Base-by-base conservation (phyloP, 1,140 invertebrate species). In the Pogonus chalceus region DNA sequence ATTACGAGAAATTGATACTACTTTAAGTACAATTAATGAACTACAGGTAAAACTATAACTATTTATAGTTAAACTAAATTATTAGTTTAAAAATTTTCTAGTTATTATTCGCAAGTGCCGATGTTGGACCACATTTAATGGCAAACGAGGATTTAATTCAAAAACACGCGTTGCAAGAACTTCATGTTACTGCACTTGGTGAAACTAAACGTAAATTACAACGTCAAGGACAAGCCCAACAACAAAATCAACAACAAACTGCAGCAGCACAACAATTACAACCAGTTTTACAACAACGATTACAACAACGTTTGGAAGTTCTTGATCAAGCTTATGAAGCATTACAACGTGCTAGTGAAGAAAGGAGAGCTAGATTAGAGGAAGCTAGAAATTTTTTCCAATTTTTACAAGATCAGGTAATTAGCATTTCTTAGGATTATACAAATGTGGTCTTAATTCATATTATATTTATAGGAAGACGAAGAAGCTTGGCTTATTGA, bases 111-210 rank as follows among this genome's bases (percentile, higher is more conserved):
- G 80, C 84, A 57, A 92, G 90, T 7, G 86, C 87, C 53, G 92
- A 96, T 65, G 85, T 88, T 1, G 93, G 92, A 0, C 86, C 88
- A 0, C 95, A 98, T 75, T 73, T 98, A 20, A 72, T 96, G 39
- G 93, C 86, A 21, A 92, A 95, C 1, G 94, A 98, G 69, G 92
- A 97, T 62, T 73, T 95, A 10, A 71, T 97, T 22, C 93, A 98
- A 62, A 92, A 93, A 58, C 94, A 98, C 67, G 87, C 84, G 47
- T 73, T 98, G 20, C 84, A 92, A 60, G 93, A 98, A 67, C 73
- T 95, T 47, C 92, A 97, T 71, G 83, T 93, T 0, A 87, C 85
- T 1, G 85, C 89, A 0, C 76, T 92, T 57, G 89, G 90, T 9
- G 90, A 94, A 65, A 87, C 81, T 7, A 81, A 90, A 26, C 75